phyloP scores from a whole-genome alignment of 2,113 vertebrate species.

The Pollimyrus isidori region DNA sequence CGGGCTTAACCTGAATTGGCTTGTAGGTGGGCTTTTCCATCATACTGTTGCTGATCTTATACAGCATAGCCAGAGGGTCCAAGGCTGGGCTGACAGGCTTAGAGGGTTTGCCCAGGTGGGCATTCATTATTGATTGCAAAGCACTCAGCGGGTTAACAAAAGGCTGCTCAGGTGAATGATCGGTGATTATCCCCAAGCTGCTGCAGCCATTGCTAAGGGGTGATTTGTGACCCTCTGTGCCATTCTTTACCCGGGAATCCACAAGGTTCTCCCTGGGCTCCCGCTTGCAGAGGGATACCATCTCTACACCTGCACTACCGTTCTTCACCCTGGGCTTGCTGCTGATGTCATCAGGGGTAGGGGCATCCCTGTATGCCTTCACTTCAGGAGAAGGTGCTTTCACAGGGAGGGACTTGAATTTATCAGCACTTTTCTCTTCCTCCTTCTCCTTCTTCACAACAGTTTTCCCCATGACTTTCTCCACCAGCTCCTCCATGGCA shows the following conservation, averaged over 20 bases:
- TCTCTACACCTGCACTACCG: constrained; percentile 55
- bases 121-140: constrained; percentile 79
- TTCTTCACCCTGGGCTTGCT: constrained; percentile 62
- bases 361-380: constrained; percentile 69
- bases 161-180: constrained; percentile 71
- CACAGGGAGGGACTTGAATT: constrained; percentile 52
- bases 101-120: constrained; percentile 73
- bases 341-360: constrained; percentile 55
- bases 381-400: constrained; percentile 59
- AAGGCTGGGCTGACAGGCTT: constrained; percentile 68
- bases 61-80: constrained; percentile 76
- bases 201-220: constrained; percentile 72
- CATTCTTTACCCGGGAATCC: constrained; percentile 71
- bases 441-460: constrained; percentile 47
- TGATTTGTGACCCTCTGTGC: constrained; percentile 68
- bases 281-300: constrained; percentile 70
- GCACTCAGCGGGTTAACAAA: constrained; percentile 74
- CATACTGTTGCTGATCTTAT: constrained; percentile 79
- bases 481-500: constrained; percentile 76
- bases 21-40: constrained; percentile 70
- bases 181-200: constrained; percentile 71
- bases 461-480: constrained; percentile 75
- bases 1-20: constrained; percentile 61
- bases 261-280: constrained; percentile 70
- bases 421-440: constrained; percentile 62